Evolutionary conservation across 2,797 vertebrate genomes (phyloP), one percentile per base, ranked within the genome.

Genomic region (Lepilemur septentrionalis): DNA sequence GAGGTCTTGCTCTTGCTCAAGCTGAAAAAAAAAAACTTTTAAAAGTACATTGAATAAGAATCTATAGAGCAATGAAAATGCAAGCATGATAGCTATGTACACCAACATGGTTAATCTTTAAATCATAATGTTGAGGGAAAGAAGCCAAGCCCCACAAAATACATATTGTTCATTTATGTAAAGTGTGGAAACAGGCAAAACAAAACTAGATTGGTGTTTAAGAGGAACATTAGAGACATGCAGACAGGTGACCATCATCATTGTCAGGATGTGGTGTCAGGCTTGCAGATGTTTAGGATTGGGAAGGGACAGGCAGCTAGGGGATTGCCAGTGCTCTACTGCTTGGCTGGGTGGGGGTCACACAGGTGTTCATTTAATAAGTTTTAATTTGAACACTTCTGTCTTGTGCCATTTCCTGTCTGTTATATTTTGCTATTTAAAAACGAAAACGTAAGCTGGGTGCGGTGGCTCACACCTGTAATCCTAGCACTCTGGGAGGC

Each of bases 131-230:
- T 5, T 85, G 46, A 80, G 55, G 73, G 73, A 57, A 41, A 84
- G 73, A 79, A 23, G 41, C 63, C 17, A 23, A 48, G 32, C 28
- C 73, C 52, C 52, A 10, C 5, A 46, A 32, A 63, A 86, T 14
- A 32, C 38, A 7, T 10, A 72, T 28, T 13, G 32, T 43, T 70
- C 2, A 1, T 38, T 89, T 76, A 89, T 6, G 52, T 57, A 6
- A 84, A 83, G 61, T 52, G 43, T 78, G 85, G 85, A 83, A 89
- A 89, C 32, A 52, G 50, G 84, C 28, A 70, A 78, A 92, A 89
- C 11, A 1, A 76, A 92, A 59, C 41, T 50, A 89, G 50, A 72
- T 55, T 55, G 94, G 43, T 48, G 32, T 41, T 72, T 41, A 65
- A 23, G 46, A 55, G 84, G 78, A 72, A 72, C 5, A 7, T 32